Base-by-base conservation (phyloP, 2,888 invertebrate genomes). In the Phyllotreta cruciferae region DNA sequence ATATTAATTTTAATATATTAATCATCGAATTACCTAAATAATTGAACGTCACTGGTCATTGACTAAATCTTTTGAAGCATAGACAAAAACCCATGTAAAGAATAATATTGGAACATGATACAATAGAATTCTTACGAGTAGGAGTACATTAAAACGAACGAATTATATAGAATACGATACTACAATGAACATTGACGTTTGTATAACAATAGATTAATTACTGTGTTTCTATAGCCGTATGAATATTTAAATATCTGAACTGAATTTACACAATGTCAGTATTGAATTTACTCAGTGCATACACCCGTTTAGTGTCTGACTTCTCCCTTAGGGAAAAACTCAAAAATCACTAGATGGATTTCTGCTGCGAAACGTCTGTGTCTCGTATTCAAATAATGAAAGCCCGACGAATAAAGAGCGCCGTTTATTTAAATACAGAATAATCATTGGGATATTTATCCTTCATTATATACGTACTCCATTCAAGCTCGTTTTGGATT, bases 171-270 rank as follows among this genome's bases (percentile, higher is more conserved):
- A 80, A 80, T 79, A 76, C 78, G 77, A 76, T 74, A 73, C 74
- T 75, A 80, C 81, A 80, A 81, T 80, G 78, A 78, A 77, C 77
- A 77, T 75, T 76, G 78, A 79, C 79, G 79, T 80, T 80, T 80
- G 79, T 79, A 79, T 79, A 79, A 81, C 81, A 81, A 81, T 80
- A 76, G 81, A 80, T 81, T 81, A 81, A 81, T 81, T 81, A 81
- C 81, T 79, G 77, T 73, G 79, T 76, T 80, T 80, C 80, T 79
- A 81, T 81, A 78, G 79, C 75, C 66, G 68, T 71, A 77, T 81
- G 79, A 80, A 81, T 81, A 80, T 79, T 81, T 81, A 80, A 81
- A 74, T 76, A 73, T 73, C 71, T 73, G 73, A 76, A 75, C 75
- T 71, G 74, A 78, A 79, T 79, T 78, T 78, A 78, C 77, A 79